Conservation (phyloP, 2,797 vertebrate species). For the Enteromius trimaculatus region DNA sequence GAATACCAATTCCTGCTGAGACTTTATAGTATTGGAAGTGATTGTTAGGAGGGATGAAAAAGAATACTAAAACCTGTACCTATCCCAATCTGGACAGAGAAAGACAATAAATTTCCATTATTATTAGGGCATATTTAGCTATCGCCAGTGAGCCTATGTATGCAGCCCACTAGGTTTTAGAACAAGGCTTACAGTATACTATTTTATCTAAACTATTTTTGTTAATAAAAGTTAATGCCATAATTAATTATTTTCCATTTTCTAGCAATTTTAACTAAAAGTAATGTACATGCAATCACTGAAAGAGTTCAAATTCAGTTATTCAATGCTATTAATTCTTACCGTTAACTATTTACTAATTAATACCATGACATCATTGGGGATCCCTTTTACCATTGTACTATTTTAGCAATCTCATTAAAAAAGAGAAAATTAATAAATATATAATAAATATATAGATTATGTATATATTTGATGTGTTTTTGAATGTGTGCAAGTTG, state of each 20-base stretch:
- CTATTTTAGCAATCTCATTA: background rate
- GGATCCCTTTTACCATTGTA: background rate
- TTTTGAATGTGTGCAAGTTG: slow-evolving; percentile 61
- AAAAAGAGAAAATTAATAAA: background rate
- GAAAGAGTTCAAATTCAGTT: background rate
- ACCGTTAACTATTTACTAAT: background rate
- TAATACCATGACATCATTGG: too few species aligned
- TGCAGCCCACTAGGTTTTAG: background rate
- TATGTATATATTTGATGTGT: slow-evolving; percentile 38
- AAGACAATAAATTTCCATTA: background rate
- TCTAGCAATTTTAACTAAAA: background rate
- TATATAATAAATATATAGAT: background rate
- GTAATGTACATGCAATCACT: background rate
- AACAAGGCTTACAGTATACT: background rate
- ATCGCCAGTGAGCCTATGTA: background rate
- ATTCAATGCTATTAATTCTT: background rate
- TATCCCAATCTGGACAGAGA: slow-evolving; percentile 8
- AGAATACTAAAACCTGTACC: slow-evolving; percentile 3
- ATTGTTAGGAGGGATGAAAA: slow-evolving; percentile 17
- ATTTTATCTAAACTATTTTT: background rate
- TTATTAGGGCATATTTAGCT: background rate
- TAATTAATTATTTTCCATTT: background rate
- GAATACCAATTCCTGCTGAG: slow-evolving; percentile 13
- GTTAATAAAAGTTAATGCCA: background rate
- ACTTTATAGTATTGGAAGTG: slow-evolving; percentile 9